Evolutionary conservation across 2,888 invertebrate genomes (phyloP).

Genomic region (Agelastica alni): DNA sequence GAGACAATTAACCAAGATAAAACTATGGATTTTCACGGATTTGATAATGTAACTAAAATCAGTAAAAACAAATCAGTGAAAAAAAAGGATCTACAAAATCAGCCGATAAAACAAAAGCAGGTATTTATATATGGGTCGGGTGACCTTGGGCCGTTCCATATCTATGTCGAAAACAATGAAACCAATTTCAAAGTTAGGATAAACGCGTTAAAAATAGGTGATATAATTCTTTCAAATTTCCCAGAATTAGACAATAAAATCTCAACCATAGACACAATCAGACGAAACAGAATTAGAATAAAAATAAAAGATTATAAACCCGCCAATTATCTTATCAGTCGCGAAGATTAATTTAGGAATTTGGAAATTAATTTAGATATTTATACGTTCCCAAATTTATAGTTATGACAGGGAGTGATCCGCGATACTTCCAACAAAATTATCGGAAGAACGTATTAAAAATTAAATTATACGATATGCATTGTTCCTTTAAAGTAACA

Average conservation of each 20-base stretch:
- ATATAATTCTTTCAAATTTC: not conserved
- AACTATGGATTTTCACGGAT: too few relatives aligned
- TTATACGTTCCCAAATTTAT: not conserved
- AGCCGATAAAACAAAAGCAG: not conserved
- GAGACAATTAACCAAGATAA: too few relatives aligned
- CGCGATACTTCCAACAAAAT: not conserved
- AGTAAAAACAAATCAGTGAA: too few relatives aligned
- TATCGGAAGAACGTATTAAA: not conserved
- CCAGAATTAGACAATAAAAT: not conserved
- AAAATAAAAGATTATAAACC: too few relatives aligned
- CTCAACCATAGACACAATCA: not conserved
- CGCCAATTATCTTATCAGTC: not conserved
- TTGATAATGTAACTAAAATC: too few relatives aligned
- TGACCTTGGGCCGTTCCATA: not conserved
- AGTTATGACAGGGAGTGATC: not conserved
- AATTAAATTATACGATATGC: not conserved
- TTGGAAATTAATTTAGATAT: not conserved
- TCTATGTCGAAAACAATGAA: not conserved
- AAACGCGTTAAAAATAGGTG: not conserved
- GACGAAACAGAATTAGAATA: not conserved
- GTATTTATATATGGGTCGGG: not conserved
- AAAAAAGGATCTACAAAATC: too few relatives aligned
- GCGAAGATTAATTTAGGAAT: not conserved
- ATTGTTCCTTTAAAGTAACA: not conserved
- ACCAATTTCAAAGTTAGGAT: not conserved